Evolutionary conservation across 1,140 invertebrate species (phyloP).

Genomic region (Saccostrea cuccullata): DNA sequence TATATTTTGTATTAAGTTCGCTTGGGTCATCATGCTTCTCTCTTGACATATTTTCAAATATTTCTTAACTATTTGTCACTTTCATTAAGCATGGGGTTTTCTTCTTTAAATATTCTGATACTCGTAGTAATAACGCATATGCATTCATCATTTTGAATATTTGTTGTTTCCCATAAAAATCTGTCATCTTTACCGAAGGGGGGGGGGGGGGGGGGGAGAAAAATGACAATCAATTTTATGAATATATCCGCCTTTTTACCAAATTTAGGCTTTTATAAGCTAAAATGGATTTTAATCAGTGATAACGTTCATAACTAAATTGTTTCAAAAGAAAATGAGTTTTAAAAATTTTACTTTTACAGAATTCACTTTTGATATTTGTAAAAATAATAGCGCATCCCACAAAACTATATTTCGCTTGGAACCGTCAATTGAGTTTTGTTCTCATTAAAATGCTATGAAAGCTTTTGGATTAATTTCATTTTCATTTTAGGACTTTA

Average conservation of each 20-base stretch:
- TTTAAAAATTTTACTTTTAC: not conserved
- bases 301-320: not conserved
- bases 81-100: too few species aligned
- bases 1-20: conserved; percentile 2
- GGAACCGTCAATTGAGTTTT: not conserved
- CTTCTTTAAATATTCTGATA: too few species aligned
- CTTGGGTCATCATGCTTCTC: not conserved
- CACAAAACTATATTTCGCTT: not conserved
- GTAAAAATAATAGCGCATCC: not conserved
- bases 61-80: not conserved
- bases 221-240: not conserved
- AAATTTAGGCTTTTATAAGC: not conserved
- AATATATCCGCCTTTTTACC: not conserved
- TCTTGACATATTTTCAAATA: not conserved
- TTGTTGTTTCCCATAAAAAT: not conserved
- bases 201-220: not conserved
- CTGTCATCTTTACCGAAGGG: not conserved
- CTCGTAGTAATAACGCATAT: too few species aligned
- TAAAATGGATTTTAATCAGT: not conserved
- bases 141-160: too few species aligned
- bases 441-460: not conserved
- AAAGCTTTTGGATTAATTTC: conserved; percentile 16
- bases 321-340: not conserved
- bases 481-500: conserved; percentile 18
- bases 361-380: not conserved